These are phyloP conservation scores for Lithophane ornitopus DNA, from an alignment of 2,888 invertebrate species.

Conservation along the genomic window DNA sequence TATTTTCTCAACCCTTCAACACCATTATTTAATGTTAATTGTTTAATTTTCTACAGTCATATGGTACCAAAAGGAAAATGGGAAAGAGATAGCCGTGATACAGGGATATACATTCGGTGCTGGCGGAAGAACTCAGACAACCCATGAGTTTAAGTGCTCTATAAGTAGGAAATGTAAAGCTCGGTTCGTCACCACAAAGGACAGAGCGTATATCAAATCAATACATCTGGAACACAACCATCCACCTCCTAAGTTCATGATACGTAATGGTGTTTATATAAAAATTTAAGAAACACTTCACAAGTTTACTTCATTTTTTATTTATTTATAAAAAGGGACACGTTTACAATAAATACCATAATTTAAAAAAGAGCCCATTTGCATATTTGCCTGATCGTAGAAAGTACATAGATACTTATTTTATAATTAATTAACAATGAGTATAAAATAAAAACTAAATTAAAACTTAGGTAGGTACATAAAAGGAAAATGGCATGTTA, in stretches of 20 bases:
- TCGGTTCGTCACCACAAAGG: conserved; percentile 21
- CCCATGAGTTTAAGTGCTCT: conserved; percentile 27
- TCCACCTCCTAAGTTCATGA: conserved; percentile 20
- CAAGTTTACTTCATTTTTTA: neutral
- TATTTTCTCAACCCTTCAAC: too few relatives aligned
- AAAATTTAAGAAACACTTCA: conserved; percentile 20
- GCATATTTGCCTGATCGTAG: too few relatives aligned
- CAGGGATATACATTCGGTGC: conserved; percentile 72
- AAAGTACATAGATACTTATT: too few relatives aligned
- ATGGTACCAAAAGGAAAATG: conserved; percentile 52
- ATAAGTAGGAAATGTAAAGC: conserved; percentile 19
- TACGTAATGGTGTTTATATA: conserved; percentile 32
- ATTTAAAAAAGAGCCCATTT: too few relatives aligned
- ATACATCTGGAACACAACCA: conserved; percentile 21
- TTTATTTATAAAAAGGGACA: too few relatives aligned
- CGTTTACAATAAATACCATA: too few relatives aligned
- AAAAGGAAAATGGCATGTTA: too few relatives aligned
- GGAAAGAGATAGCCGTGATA: conserved; percentile 69
- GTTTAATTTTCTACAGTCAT: neutral
- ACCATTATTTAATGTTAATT: neutral
- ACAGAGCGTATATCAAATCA: conserved; percentile 11
- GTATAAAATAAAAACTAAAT: too few relatives aligned
- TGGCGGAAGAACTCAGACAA: conserved; percentile 2
- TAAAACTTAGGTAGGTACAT: too few relatives aligned
- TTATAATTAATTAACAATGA: too few relatives aligned